A percentile compares a stretch with the other conserved stretches of the same genome.
These are phyloP conservation scores for Aromia moschata DNA, from an alignment of 2,888 invertebrate species.

Conservation along the genomic window DNA sequence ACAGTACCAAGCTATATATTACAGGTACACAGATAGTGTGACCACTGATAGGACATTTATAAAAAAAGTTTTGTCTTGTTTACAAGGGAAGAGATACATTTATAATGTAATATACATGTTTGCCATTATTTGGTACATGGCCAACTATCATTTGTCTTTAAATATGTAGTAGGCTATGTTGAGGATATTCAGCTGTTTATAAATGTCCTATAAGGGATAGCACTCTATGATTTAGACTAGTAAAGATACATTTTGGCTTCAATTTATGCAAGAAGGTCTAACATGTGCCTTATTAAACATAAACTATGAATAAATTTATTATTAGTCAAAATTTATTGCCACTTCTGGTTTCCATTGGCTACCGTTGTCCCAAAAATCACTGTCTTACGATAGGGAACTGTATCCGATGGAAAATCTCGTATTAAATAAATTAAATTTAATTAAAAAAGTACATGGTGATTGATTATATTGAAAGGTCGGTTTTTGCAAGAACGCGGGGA, in stretches of 20 bases:
- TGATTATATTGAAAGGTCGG: not conserved
- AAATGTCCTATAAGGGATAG: too few relatives aligned
- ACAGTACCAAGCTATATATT: not conserved
- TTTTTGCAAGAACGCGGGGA: too few relatives aligned
- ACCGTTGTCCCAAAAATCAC: not conserved
- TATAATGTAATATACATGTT: too few relatives aligned
- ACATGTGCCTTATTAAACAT: conserved; percentile 40
- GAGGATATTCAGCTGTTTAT: too few relatives aligned
- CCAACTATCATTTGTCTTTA: too few relatives aligned
- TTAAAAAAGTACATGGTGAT: not conserved
- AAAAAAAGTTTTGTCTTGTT: conserved; percentile 20
- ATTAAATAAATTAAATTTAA: not conserved
- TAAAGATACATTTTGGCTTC: too few relatives aligned
- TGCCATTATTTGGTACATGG: too few relatives aligned
- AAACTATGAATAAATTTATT: not conserved
- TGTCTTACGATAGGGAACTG: not conserved
- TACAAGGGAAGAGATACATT: not conserved
- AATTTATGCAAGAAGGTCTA: conserved; percentile 32
- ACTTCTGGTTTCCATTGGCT: not conserved
- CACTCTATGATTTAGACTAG: too few relatives aligned
- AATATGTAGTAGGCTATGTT: too few relatives aligned
- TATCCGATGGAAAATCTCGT: not conserved
- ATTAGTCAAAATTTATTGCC: not conserved
- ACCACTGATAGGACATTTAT: not conserved
- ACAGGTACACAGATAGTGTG: not conserved